Evolutionary conservation across 2,797 vertebrate species (phyloP).

Genomic region (Liparis tanakae): DNA sequence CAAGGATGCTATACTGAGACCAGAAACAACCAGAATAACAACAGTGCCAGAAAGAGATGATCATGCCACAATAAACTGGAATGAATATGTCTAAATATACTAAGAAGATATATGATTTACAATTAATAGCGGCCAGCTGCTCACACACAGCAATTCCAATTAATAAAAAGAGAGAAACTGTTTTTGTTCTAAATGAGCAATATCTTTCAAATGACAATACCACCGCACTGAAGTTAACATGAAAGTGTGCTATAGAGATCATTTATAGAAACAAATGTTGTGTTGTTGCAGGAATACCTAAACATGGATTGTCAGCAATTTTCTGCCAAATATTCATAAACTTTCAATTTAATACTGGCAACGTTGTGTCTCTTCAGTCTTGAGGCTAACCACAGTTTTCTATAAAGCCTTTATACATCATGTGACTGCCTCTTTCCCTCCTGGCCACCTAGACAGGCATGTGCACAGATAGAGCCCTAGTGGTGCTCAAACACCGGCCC

Average conservation of each 20-base stretch:
- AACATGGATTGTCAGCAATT: background rate
- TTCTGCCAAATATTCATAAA: background rate
- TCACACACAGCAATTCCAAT: background rate
- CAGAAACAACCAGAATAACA: conserved; percentile 7
- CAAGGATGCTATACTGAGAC: conserved; percentile 28
- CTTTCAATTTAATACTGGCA: background rate
- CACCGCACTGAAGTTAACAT: background rate
- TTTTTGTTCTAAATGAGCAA: background rate
- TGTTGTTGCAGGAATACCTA: background rate
- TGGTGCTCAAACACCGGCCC: too few relatives aligned
- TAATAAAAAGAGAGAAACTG: background rate
- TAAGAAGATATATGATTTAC: conserved; percentile 10
- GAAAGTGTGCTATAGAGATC: background rate
- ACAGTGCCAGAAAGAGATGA: background rate
- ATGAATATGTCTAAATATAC: conserved; percentile 17
- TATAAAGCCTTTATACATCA: background rate
- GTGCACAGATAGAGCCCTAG: too few relatives aligned
- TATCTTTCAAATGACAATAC: background rate
- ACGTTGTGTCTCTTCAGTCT: background rate
- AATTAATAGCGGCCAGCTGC: conserved; percentile 9
- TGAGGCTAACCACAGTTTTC: background rate
- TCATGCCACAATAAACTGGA: conserved; percentile 10
- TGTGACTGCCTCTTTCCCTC: background rate
- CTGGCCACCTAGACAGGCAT: background rate
- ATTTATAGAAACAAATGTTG: background rate